Percentiles rank a stretch among this genome's conserved stretches.
These are phyloP conservation scores for Cyanocitta stelleri DNA, from an alignment of 2,113 vertebrate species.

Conservation along the genomic window DNA sequence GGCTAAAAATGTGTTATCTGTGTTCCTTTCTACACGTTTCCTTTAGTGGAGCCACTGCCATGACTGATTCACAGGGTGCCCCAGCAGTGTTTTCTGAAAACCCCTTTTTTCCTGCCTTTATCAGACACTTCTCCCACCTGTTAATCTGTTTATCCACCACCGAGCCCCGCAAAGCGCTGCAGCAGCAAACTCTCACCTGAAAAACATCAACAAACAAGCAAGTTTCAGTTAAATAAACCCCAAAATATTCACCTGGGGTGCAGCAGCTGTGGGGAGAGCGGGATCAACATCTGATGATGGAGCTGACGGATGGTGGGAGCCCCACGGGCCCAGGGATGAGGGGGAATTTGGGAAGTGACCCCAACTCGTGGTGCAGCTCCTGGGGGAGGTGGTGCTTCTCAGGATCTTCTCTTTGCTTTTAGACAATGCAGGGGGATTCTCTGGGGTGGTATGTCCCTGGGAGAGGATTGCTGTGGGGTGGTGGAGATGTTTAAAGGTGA, in stretches of 20 bases:
- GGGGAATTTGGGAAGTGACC: background rate
- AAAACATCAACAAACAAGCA: background rate
- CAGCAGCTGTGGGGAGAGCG: background rate
- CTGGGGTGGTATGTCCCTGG: fast-evolving
- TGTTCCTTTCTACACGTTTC: background rate
- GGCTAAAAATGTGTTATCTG: background rate
- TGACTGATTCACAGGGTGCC: background rate
- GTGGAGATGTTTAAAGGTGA: background rate
- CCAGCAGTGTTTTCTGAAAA: background rate
- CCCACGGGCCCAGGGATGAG: fast-evolving
- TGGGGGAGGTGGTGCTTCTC: background rate
- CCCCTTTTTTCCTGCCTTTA: background rate
- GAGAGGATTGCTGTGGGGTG: background rate
- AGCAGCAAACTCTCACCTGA: background rate
- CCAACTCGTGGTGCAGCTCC: background rate
- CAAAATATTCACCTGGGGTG: background rate
- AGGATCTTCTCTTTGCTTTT: background rate
- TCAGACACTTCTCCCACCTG: background rate
- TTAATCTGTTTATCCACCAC: background rate
- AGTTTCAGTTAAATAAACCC: background rate
- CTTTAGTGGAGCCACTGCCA: background rate
- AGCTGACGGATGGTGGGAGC: background rate
- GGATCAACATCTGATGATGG: fast-evolving
- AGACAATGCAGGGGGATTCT: no score
- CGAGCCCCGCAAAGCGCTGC: background rate